Percentiles rank a stretch among this genome's conserved stretches.
phyloP scores from a whole-genome alignment of 2,797 vertebrate species.

The Menidia menidia region DNA sequence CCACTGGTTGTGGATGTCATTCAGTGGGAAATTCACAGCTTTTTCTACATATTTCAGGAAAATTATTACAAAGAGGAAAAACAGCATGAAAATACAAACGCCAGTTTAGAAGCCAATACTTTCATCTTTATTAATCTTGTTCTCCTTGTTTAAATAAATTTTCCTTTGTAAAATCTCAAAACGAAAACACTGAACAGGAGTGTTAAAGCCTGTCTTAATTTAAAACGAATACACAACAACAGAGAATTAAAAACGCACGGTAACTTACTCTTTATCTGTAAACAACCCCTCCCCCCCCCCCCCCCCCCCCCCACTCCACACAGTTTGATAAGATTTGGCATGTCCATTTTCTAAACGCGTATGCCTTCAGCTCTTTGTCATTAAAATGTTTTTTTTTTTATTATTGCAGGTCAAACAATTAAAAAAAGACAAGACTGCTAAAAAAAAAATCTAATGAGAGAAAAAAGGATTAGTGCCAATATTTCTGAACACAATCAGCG shows the following conservation, averaged over 20 bases:
- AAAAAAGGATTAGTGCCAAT: conserved; percentile 85
- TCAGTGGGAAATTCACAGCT: too few species aligned
- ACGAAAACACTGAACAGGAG: conserved; percentile 88
- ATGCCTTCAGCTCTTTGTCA: conserved; percentile 84
- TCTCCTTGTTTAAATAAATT: conserved; percentile 87
- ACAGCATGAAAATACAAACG: conserved; percentile 5
- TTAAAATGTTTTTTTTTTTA: conserved; percentile 77
- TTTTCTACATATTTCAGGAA: too few species aligned
- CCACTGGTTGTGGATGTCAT: not conserved
- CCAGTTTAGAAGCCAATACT: conserved; percentile 82
- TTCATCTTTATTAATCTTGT: conserved; percentile 87
- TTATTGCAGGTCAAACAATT: conserved; percentile 87
- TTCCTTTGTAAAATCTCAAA: conserved; percentile 88
- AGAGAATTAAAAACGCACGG: conserved; percentile 85
- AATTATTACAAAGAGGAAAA: too few species aligned
- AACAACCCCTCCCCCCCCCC: conserved; percentile 73
- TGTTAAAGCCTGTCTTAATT: conserved; percentile 88
- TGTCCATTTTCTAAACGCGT: conserved; percentile 79
- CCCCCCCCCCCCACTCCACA: conserved; percentile 75
- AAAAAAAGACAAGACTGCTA: conserved; percentile 81
- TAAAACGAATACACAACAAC: conserved; percentile 86
- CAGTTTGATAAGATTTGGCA: conserved; percentile 87
- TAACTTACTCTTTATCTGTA: conserved; percentile 84
- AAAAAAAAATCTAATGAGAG: conserved; percentile 78
- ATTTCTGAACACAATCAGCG: conserved; percentile 84